Evolutionary conservation across 2,113 vertebrate species (phyloP).

Genomic region (Sardina pilchardus): DNA sequence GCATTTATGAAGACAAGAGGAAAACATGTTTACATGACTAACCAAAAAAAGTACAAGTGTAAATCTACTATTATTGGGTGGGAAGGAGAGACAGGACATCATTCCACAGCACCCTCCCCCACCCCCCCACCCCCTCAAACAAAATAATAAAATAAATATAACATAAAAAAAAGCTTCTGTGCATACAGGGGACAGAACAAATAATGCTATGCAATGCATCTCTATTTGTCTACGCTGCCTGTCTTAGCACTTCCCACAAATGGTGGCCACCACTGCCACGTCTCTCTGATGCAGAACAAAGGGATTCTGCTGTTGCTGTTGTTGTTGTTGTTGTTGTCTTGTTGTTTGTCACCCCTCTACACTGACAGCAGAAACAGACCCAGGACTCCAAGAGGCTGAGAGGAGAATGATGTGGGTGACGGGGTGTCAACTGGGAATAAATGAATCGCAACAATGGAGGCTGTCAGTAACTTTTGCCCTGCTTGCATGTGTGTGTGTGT

Average conservation of each 20-base stretch:
- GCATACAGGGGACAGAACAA: background rate
- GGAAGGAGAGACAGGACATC: background rate
- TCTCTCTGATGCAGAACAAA: background rate
- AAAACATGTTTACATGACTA: background rate
- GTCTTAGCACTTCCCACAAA: background rate
- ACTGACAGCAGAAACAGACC: background rate
- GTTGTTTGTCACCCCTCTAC: background rate
- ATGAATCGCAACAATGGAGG: slow-evolving; percentile 15
- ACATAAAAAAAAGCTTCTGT: background rate
- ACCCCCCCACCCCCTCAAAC: background rate
- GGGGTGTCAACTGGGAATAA: slow-evolving; percentile 30
- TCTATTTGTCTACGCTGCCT: background rate
- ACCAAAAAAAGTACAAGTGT: background rate
- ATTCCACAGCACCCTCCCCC: background rate
- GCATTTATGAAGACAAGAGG: background rate
- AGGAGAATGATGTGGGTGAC: slow-evolving; percentile 17
- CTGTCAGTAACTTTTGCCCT: slow-evolving; percentile 22
- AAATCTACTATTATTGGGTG: background rate
- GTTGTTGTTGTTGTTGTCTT: background rate
- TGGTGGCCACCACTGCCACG: background rate
- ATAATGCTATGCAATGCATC: background rate
- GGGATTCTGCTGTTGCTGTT: background rate
- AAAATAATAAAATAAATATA: background rate
- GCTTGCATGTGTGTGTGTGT: slow-evolving; percentile 1
- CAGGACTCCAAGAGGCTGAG: background rate